Evolutionary conservation across 2,888 invertebrate species (phyloP), one percentile per base, ranked within the genome.

Genomic region (Unio pictorum): DNA sequence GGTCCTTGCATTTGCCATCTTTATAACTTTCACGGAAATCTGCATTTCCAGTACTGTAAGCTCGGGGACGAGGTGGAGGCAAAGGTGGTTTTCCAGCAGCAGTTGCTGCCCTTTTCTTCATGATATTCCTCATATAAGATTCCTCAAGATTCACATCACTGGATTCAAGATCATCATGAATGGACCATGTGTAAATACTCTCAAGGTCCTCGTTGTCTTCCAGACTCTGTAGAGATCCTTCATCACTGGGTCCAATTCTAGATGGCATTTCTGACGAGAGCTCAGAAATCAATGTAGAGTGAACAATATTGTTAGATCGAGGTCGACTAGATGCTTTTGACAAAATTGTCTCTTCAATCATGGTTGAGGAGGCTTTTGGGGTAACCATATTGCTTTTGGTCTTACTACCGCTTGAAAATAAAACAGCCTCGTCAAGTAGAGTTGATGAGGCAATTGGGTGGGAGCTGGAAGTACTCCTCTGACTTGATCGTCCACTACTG

Each of bases 121-220:
- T 76, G 55, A 79, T 68, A 62, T 82, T 83, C 60, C 76, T 78
- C 62, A 81, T 67, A 71, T 81, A 83, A 15, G 84, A 83, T 61
- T 82, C 81, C 67, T 84, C 82, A 18, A 83, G 70, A 62, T 76
- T 79, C 15, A 79, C 76, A 58, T 81, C 80, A 61, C 76, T 80
- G 23, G 79, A 78, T 18, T 78, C 80, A 68, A 71, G 72, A 57
- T 79, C 78, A 57, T 81, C 79, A 66, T 84, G 80, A 60, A 85
- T 78, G 11, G 84, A 83, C 85, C 84, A 85, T 1, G 84, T 84
- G 67, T 82, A 85, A 7, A 84, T 77, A 73, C 83, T 84, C 63
- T 79, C 82, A 66, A 79, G 71, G 54, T 81, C 78, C 54, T 74
- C 76, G 66, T 79, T 80, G 54, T 34, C 34, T 34, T 45, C 45